These are phyloP conservation scores for Andricus grossulariae DNA, from an alignment of 1,140 invertebrate species.

Conservation along the genomic window DNA sequence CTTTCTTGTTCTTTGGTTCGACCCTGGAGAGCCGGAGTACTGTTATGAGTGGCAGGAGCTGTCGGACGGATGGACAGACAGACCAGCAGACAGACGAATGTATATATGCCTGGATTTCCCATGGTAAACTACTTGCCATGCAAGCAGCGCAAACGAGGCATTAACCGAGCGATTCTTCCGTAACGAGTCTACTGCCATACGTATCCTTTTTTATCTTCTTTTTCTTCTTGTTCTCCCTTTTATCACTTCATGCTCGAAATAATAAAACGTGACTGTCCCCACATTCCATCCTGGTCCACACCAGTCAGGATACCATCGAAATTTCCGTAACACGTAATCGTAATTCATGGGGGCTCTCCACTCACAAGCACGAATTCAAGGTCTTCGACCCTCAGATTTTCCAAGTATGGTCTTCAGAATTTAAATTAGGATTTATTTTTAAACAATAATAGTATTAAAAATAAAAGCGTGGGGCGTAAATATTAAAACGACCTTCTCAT, in stretches of 20 bases:
- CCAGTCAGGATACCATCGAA: not conserved
- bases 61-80: slow-evolving; percentile 46
- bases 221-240: not conserved
- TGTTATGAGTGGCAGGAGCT: slow-evolving; percentile 59
- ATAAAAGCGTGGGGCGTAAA: too few relatives aligned
- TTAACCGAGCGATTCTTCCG: slow-evolving; percentile 25
- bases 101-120: slow-evolving; percentile 56
- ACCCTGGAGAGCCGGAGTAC: slow-evolving; percentile 46
- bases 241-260: slow-evolving; percentile 27
- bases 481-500: too few relatives aligned
- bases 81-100: slow-evolving; percentile 36
- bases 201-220: not conserved
- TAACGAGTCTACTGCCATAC: slow-evolving; percentile 39
- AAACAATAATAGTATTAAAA: too few relatives aligned
- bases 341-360: not conserved
- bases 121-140: slow-evolving; percentile 52
- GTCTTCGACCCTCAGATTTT: too few relatives aligned
- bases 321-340: not conserved
- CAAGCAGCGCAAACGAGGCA: slow-evolving; percentile 49
- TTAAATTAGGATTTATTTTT: too few relatives aligned
- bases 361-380: too few relatives aligned
- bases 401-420: too few relatives aligned
- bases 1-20: slow-evolving; percentile 42
- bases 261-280: slow-evolving; percentile 45
- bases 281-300: slow-evolving; percentile 41